These are phyloP conservation scores for Xylocampa areola DNA, from an alignment of 2,888 invertebrate species.

Conservation along the genomic window DNA sequence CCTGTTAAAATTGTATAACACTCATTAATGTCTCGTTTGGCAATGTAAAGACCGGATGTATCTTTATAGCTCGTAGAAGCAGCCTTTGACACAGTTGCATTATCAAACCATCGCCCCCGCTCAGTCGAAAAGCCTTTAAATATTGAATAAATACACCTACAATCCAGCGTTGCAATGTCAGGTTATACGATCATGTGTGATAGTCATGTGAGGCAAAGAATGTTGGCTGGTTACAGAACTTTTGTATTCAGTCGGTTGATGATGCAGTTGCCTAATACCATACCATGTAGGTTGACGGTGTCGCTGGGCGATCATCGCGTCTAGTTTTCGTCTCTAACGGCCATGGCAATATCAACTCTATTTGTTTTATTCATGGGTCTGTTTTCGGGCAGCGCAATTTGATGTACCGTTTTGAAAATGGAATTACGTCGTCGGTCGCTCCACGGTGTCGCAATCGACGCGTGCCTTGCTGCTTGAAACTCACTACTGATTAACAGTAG, in stretches of 20 bases:
- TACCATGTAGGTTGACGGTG: constrained; percentile 80
- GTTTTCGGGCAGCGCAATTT: constrained; percentile 41
- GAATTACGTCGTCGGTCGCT: constrained; percentile 63
- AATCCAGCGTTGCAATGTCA: constrained; percentile 70
- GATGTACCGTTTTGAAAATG: constrained; percentile 74
- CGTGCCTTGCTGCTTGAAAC: constrained; percentile 75
- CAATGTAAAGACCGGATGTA: constrained; percentile 73
- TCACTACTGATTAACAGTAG: constrained; percentile 43
- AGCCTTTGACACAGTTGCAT: constrained; percentile 80
- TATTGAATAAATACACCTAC: constrained; percentile 83
- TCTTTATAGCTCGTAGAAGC: constrained; percentile 64
- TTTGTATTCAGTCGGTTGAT: constrained; percentile 65
- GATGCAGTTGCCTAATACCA: constrained; percentile 82
- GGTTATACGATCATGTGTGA: constrained; percentile 58
- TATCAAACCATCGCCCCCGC: constrained; percentile 78
- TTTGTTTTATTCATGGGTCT: constrained; percentile 33
- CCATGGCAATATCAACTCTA: constrained; percentile 61
- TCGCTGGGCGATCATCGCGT: constrained; percentile 72
- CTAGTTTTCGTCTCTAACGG: constrained; percentile 61
- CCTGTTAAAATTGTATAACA: constrained; percentile 61
- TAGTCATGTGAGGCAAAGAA: constrained; percentile 42
- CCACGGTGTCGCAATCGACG: constrained; percentile 81
- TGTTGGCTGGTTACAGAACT: constrained; percentile 45
- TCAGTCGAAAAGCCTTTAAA: constrained; percentile 75
- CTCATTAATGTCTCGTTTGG: constrained; percentile 68